These are phyloP conservation scores for Austrolebias charrua DNA, from an alignment of 2,797 vertebrate species.

Conservation along the genomic window DNA sequence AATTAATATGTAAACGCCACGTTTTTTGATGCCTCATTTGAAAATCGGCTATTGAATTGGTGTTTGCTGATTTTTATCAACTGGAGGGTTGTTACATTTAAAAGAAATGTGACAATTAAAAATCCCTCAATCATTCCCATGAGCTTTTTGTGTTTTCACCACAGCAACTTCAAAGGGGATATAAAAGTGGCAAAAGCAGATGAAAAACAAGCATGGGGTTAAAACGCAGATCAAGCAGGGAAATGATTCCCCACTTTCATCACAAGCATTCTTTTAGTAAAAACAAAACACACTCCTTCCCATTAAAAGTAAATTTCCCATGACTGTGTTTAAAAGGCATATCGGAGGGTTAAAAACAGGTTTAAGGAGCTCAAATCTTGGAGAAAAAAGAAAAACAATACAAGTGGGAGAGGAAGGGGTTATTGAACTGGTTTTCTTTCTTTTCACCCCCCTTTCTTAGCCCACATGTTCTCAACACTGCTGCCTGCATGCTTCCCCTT, in stretches of 20 bases:
- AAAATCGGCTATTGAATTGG: conserved; percentile 76
- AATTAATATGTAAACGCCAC: conserved; percentile 78
- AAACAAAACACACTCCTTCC: background rate
- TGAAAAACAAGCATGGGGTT: conserved; percentile 25
- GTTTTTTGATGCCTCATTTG: conserved; percentile 72
- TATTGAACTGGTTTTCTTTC: conserved; percentile 39
- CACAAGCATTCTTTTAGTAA: conserved; percentile 15
- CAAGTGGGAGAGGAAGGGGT: conserved; percentile 35
- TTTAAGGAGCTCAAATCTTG: conserved; percentile 27
- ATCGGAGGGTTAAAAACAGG: conserved; percentile 39
- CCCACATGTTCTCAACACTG: conserved; percentile 20
- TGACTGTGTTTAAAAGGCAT: conserved; percentile 33
- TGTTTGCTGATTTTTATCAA: conserved; percentile 84
- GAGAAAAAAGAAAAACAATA: conserved; percentile 28
- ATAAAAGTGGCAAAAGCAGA: conserved; percentile 27
- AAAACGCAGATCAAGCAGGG: conserved; percentile 23
- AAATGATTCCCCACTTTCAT: background rate
- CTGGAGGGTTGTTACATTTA: conserved; percentile 80
- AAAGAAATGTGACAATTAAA: conserved; percentile 82
- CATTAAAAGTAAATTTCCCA: conserved; percentile 18
- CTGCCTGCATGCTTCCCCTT: conserved; percentile 66
- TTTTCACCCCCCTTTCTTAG: conserved; percentile 11
- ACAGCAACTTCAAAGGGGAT: conserved; percentile 29
- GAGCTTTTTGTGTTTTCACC: conserved; percentile 39
- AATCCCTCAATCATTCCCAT: conserved; percentile 74